These are phyloP conservation scores for Desoria tigrina DNA, from an alignment of 2,888 invertebrate genomes.

Conservation along the genomic window DNA sequence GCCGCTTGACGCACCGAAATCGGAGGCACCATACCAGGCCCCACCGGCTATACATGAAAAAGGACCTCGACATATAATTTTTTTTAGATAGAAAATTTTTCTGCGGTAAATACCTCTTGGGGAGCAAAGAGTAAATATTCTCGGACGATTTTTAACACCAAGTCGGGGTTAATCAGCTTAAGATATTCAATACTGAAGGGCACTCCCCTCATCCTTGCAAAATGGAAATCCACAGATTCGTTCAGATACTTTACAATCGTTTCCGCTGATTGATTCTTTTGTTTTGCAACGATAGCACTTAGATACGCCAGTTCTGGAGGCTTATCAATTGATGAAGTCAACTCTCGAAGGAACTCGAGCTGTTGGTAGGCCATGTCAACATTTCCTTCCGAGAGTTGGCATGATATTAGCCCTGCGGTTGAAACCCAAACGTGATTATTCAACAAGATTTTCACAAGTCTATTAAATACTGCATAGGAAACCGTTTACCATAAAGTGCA, in stretches of 20 bases:
- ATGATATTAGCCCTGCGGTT: constrained; percentile 72
- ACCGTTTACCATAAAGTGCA: constrained; percentile 61
- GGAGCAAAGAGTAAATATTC: constrained; percentile 72
- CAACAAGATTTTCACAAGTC: background rate
- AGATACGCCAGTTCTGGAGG: constrained; percentile 70
- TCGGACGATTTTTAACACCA: constrained; percentile 74
- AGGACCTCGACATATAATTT: background rate
- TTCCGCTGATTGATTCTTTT: constrained; percentile 40
- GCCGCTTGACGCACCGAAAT: constrained; percentile 64
- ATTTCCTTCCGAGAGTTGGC: constrained; percentile 74
- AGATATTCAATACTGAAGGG: constrained; percentile 77
- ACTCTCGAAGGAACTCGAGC: constrained; percentile 79
- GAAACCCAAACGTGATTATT: background rate
- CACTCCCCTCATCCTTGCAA: constrained; percentile 60
- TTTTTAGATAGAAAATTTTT: background rate
- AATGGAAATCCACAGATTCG: constrained; percentile 65
- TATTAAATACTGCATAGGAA: constrained; percentile 57
- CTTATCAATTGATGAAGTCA: constrained; percentile 68
- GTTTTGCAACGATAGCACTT: constrained; percentile 65
- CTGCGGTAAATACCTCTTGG: constrained; percentile 48
- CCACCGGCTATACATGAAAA: constrained; percentile 63
- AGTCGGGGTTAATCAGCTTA: constrained; percentile 77
- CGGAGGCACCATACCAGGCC: constrained; percentile 60
- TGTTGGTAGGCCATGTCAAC: constrained; percentile 79
- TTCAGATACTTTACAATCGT: constrained; percentile 55